Evolutionary conservation across 1,140 invertebrate species (phyloP).

Genomic region (Whitmania pigra): DNA sequence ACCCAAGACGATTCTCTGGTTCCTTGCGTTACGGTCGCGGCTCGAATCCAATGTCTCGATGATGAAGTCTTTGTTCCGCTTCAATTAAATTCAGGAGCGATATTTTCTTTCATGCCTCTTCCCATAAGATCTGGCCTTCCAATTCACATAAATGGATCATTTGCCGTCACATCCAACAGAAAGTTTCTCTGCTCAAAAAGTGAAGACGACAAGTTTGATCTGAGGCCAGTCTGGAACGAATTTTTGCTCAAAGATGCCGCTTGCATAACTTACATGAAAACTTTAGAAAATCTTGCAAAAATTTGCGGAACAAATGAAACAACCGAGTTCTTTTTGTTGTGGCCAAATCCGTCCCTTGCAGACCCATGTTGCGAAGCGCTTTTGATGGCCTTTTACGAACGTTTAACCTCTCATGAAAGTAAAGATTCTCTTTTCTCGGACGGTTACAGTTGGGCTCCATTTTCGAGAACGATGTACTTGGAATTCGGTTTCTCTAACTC

Average conservation of each 20-base stretch:
- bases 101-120: conserved; percentile 31
- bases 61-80: conserved; percentile 10
- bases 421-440: conserved; percentile 18
- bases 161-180: conserved; percentile 30
- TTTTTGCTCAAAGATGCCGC: conserved; percentile 27
- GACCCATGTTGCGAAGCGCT: background rate
- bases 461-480: conserved; percentile 13
- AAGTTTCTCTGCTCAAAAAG: conserved; percentile 24
- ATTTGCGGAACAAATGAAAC: conserved; percentile 4
- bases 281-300: conserved; percentile 14
- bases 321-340: conserved; percentile 15
- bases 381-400: conserved; percentile 19
- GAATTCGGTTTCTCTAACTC: conserved; percentile 9
- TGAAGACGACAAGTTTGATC: conserved; percentile 28
- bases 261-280: conserved; percentile 15
- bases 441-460: conserved; percentile 5
- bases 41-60: conserved; percentile 19
- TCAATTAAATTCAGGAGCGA: conserved; percentile 10
- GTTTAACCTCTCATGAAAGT: background rate
- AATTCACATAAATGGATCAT: conserved; percentile 30
- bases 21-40: conserved; percentile 24
- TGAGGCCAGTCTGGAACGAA: conserved; percentile 30
- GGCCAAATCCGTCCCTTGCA: conserved; percentile 12
- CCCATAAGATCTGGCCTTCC: conserved; percentile 29
- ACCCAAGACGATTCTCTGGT: conserved; percentile 22